phyloP scores from a whole-genome alignment of 2,113 vertebrate species.

The Xerus inauris region DNA sequence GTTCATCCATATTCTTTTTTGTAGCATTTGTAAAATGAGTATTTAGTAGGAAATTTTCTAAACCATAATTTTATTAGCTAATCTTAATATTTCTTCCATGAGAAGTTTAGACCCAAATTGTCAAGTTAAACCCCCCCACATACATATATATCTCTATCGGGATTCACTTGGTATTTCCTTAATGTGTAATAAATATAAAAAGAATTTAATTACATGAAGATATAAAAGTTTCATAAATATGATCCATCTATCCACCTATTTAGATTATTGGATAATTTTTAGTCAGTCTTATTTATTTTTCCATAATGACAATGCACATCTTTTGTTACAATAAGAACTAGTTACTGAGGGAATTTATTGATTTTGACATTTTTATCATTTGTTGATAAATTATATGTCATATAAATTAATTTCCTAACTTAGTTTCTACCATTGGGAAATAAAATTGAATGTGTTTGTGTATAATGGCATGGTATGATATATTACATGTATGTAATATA shows the following conservation, averaged over 20 bases:
- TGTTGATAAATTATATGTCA: not conserved
- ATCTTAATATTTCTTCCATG: not conserved
- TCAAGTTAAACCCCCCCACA: not conserved
- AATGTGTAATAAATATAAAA: not conserved
- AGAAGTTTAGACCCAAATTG: not conserved
- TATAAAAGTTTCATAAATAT: not conserved
- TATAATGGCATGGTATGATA: too few species aligned
- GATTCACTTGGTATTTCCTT: not conserved
- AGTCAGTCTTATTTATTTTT: not conserved
- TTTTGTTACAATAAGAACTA: not conserved
- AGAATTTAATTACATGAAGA: not conserved
- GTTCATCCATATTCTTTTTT: not conserved
- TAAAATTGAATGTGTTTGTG: not conserved
- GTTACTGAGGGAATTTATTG: not conserved
- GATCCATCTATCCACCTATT: not conserved
- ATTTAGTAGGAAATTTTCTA: not conserved
- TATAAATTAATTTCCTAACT: constrained; percentile 26
- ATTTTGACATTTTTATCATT: not conserved
- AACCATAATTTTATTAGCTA: not conserved
- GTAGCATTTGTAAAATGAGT: not conserved
- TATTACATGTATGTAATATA: too few species aligned
- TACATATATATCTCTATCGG: not conserved
- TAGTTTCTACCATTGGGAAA: not conserved
- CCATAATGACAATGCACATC: not conserved
- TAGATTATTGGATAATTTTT: not conserved